Base-by-base conservation (phyloP, 2,888 invertebrate genomes). In the Uropetala carovei region DNA sequence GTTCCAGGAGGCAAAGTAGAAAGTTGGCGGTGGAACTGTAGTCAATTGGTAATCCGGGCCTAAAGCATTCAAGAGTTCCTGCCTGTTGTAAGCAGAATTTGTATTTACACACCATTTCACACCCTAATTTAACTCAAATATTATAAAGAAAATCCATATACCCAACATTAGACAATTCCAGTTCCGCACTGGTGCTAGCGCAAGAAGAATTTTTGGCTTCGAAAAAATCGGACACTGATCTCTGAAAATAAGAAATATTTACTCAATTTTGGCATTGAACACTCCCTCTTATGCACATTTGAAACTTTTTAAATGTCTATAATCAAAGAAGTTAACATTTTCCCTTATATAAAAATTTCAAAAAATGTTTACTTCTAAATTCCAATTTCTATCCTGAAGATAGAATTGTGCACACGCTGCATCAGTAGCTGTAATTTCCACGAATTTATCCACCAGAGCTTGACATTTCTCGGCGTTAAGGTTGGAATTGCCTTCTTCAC, bases 1-100 rank as follows among this genome's bases (percentile, higher is more conserved):
- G 94, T 96, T 96, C 96, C 96, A 96, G 10, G 96, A 95, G 58
- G 96, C 94, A 14, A 96, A 93, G 30, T 95, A 95, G 89, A 96
- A 94, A 60, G 94, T 94, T 85, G 94, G 94, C 13, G 94, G 95
- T 11, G 94, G 94, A 92, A 93, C 94, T 60, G 93, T 92, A 0
- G 93, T 93, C n/a, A 93, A 68, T 81, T 93, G n/a, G 13, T 91
- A 86, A 22, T 64, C 93, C 8, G 85, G 57, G 9, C 89, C 85
- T 84, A 92, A 60, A 22, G 64, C 92, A 85, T 93, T 91, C 91
- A 92, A 75, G 92, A 92, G 92, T 64, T 85, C 82, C 93, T 92
- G 93, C 60, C 93, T 93, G 43, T 43, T 43, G 13, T n/a, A 85
- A 91, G 92, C 58, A 18, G 5, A 89, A 64, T 16, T n/a, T 2